Evolutionary conservation across 2,797 vertebrate genomes (phyloP), one percentile per base, ranked within the genome.

Genomic region (Gymnoscopelus braueri): DNA sequence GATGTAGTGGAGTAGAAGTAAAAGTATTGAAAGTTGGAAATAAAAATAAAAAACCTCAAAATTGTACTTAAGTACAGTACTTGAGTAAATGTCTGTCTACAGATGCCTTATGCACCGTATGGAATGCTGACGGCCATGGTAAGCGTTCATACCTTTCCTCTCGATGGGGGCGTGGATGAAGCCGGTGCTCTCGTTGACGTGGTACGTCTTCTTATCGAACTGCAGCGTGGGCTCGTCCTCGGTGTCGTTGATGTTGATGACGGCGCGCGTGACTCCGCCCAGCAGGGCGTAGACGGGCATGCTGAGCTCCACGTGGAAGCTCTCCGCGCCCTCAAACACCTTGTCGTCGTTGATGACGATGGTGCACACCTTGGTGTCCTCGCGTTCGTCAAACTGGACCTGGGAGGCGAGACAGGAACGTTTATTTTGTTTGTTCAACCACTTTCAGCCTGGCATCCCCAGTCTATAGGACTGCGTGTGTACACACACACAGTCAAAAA

Each of bases 381-480:
- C 97, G 7, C 91, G 85, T 76, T 98, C 98, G 58, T 99, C 98
- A 44, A 99, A 99, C 89, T 99, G 98, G 0, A 99, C 98, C 98
- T 99, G 88, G 26, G 7, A 35, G 23, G n/a, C 11, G 13, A 65
- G 8, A 23, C 6, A 50, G 3, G 29, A 12, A 19, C 9, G 3
- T 44, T 6, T 7, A 0, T 14, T n/a, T 24, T 44, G 57, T 39
- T 60, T 32, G 3, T 32, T 35, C 2, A 5, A 3, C 35, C 2
- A 26, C 6, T 35, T 35, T 35, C 5, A 35, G 3, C 26, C 26
- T 26, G 26, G 26, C n/a, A n/a, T n/a, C n/a, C n/a, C n/a, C n/a
- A n/a, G n/a, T n/a, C n/a, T n/a, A n/a, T n/a, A n/a, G n/a, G n/a
- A n/a, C n/a, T n/a, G n/a, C n/a, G n/a, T n/a, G n/a, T n/a, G n/a